Percentiles rank a stretch among this genome's conserved stretches.
phyloP scores from a whole-genome alignment of 2,797 vertebrate genomes.

The Halcyon chelicuti region DNA sequence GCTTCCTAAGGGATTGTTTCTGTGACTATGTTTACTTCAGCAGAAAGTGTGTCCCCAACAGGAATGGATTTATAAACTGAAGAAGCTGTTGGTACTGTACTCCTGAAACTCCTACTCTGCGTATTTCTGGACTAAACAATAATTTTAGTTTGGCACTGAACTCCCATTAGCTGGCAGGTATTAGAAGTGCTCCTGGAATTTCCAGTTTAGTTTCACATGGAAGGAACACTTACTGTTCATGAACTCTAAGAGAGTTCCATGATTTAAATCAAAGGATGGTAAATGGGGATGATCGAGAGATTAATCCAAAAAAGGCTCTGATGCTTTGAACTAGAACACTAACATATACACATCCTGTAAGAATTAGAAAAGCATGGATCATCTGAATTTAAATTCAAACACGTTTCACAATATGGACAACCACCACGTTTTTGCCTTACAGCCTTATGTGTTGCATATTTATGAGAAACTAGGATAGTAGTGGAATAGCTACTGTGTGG shows the following conservation, averaged over 20 bases:
- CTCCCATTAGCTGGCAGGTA: neutral
- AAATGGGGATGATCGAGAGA: neutral
- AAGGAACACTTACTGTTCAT: neutral
- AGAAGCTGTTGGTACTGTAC: neutral
- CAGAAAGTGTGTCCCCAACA: neutral
- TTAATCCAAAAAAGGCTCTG: neutral
- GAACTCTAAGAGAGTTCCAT: neutral
- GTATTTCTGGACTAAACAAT: neutral
- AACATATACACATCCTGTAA: rapidly evolving
- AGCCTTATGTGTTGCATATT: neutral
- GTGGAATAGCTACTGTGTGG: neutral
- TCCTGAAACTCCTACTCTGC: neutral
- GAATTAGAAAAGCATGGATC: neutral
- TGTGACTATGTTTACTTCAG: neutral
- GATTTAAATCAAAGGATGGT: neutral
- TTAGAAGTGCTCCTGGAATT: neutral
- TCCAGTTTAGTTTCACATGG: neutral
- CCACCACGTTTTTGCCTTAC: neutral
- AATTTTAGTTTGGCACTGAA: neutral
- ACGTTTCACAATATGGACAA: neutral
- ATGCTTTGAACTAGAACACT: neutral
- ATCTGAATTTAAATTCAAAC: neutral
- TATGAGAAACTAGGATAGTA: neutral
- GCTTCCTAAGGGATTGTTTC: neutral
- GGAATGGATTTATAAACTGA: neutral